These are phyloP conservation scores for Corythaeola cristata DNA, from an alignment of 2,113 vertebrate genomes.

Conservation along the genomic window DNA sequence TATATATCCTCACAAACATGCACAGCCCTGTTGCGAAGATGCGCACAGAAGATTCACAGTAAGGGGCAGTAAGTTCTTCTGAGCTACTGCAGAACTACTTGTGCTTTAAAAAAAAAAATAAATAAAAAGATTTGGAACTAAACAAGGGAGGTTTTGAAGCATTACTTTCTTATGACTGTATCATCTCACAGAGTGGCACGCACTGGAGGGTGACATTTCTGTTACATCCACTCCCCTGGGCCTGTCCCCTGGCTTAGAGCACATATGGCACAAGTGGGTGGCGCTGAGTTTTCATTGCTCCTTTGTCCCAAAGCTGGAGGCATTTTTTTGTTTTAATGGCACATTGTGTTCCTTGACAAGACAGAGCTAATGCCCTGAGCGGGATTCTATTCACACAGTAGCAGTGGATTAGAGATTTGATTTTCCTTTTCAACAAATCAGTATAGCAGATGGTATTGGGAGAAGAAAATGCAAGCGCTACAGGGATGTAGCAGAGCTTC, in stretches of 20 bases:
- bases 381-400: slow-evolving; percentile 1
- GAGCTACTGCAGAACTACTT: not conserved
- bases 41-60: not conserved
- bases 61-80: not conserved
- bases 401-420: slow-evolving; percentile 18
- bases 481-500: not conserved
- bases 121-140: not conserved
- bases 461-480: not conserved
- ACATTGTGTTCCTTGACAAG: slow-evolving; percentile 2
- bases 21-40: not conserved
- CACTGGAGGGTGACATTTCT: not conserved
- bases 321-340: slow-evolving; percentile 16
- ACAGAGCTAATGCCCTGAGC: slow-evolving; percentile 20
- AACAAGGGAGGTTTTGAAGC: not conserved
- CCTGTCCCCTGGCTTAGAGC: not conserved
- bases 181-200: not conserved
- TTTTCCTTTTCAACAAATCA: slow-evolving; percentile 34
- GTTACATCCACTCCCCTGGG: not conserved
- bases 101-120: not conserved
- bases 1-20: not conserved
- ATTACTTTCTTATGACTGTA: not conserved
- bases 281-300: not conserved
- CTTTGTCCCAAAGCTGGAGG: slow-evolving; percentile 28
- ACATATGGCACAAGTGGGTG: not conserved
- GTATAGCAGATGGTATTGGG: slow-evolving; percentile 37